These are phyloP conservation scores for Poeciliopsis paucimaculata DNA, from an alignment of 2,797 vertebrate genomes.

Conservation along the genomic window DNA sequence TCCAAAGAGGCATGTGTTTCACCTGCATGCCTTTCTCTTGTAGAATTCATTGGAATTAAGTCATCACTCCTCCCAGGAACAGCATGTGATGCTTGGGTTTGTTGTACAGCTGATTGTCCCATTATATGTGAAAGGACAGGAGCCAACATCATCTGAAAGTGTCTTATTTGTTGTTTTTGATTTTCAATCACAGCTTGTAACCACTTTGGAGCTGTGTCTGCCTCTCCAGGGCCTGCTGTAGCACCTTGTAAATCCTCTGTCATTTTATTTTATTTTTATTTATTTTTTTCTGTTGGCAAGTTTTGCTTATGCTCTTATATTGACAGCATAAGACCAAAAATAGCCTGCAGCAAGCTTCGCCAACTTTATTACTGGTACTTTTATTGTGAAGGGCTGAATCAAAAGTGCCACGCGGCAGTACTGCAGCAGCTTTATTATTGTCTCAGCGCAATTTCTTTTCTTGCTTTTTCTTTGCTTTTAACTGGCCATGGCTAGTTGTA, in stretches of 20 bases:
- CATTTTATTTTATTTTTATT: neutral
- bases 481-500: too few species aligned
- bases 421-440: too few species aligned
- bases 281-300: neutral
- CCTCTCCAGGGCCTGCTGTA: neutral
- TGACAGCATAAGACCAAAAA: conserved; percentile 7
- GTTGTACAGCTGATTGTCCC: neutral
- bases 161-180: neutral
- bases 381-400: too few species aligned
- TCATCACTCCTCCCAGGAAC: neutral
- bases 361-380: too few species aligned
- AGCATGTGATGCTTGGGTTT: neutral
- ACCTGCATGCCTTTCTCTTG: neutral
- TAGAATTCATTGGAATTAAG: neutral
- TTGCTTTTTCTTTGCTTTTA: too few species aligned
- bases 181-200: neutral
- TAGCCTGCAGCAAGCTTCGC: too few species aligned
- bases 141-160: neutral
- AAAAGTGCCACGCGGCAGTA: too few species aligned
- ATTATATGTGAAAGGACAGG: neutral
- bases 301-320: conserved; percentile 38
- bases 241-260: neutral
- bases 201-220: neutral
- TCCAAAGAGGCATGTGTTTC: neutral
- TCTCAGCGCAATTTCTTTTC: too few species aligned